phyloP scores from a whole-genome alignment of 1,140 invertebrate genomes.

The Octopus sinensis region DNA sequence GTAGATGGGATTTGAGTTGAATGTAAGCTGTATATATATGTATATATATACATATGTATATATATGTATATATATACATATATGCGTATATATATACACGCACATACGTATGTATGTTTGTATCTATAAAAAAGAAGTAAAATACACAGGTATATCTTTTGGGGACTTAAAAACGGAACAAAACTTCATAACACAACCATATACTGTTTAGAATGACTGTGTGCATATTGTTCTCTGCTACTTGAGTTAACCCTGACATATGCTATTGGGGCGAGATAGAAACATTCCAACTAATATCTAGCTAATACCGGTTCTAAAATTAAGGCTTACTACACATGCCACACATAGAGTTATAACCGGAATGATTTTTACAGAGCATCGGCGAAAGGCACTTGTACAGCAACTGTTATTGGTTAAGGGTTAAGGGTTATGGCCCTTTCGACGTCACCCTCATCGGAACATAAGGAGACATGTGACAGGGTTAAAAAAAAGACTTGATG shows the following conservation, averaged over 20 bases:
- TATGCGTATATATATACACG: neutral
- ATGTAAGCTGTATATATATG: too few relatives aligned
- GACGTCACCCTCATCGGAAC: too few relatives aligned
- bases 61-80: neutral
- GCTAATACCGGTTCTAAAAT: neutral
- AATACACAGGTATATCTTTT: neutral
- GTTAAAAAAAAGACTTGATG: too few relatives aligned
- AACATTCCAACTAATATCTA: neutral
- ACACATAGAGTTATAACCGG: neutral
- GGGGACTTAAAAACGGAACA: neutral
- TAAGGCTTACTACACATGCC: neutral
- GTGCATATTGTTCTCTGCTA: neutral
- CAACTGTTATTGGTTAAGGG: conserved; percentile 4
- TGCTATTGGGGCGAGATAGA: neutral
- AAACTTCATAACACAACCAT: conserved; percentile 4
- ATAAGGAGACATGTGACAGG: too few relatives aligned
- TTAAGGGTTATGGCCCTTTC: too few relatives aligned
- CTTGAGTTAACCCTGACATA: neutral
- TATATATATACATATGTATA: neutral
- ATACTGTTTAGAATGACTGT: neutral
- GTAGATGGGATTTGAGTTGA: too few relatives aligned
- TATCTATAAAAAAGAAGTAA: neutral
- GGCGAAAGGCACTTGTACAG: conserved; percentile 7
- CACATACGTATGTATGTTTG: neutral
- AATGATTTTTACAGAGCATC: neutral